A percentile compares a stretch with the other conserved stretches of the same genome.
Conservation (phyloP, 1,140 invertebrate species). For the Eueides isabella region DNA sequence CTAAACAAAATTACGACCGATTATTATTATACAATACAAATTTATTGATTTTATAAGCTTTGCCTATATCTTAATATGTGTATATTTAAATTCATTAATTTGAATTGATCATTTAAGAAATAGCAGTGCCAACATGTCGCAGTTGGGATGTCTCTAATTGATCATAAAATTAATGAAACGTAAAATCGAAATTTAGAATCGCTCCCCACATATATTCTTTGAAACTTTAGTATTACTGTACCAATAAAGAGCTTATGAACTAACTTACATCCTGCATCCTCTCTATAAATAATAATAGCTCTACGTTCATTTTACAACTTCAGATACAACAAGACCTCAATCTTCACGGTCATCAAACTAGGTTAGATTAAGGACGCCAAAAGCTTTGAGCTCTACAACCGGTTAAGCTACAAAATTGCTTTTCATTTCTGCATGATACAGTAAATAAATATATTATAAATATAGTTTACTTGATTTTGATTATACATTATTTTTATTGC, state of each 20-base stretch:
- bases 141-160: too few relatives aligned
- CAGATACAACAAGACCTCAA: neutral
- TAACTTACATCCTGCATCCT: neutral
- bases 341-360: constrained; percentile 3
- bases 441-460: neutral
- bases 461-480: too few relatives aligned
- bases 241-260: neutral
- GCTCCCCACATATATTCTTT: neutral
- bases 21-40: too few relatives aligned
- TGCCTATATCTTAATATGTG: too few relatives aligned
- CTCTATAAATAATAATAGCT: neutral
- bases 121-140: too few relatives aligned
- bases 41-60: too few relatives aligned
- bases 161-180: too few relatives aligned
- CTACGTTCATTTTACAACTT: neutral
- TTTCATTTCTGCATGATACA: neutral
- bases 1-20: too few relatives aligned
- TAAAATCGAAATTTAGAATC: too few relatives aligned
- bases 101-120: too few relatives aligned
- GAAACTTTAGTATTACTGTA: neutral
- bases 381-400: neutral
- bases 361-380: constrained; percentile 3
- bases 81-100: too few relatives aligned
- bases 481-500: too few relatives aligned
- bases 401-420: neutral